These are phyloP conservation scores for Mellilla xanthometata DNA, from an alignment of 2,888 invertebrate genomes.

Conservation along the genomic window DNA sequence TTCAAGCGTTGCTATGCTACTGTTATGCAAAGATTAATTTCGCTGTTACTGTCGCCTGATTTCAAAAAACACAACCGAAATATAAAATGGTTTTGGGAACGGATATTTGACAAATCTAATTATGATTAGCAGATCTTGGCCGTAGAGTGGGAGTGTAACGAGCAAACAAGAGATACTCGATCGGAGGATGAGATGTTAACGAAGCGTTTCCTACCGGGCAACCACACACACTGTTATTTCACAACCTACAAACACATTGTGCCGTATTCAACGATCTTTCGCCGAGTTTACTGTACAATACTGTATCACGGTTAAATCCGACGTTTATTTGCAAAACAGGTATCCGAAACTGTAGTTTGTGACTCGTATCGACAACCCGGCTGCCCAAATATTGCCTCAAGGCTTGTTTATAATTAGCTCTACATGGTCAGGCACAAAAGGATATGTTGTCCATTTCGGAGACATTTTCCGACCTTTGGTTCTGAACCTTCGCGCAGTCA, in stretches of 20 bases:
- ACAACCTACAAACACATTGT: constrained; percentile 29
- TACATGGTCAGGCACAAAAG: constrained; percentile 2
- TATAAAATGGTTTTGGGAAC: too few species aligned
- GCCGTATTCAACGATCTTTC: constrained; percentile 41
- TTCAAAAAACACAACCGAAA: too few species aligned
- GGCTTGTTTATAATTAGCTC: background rate
- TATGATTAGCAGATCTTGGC: background rate
- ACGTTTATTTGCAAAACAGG: background rate
- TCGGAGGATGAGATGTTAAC: constrained; percentile 4
- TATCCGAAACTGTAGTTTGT: background rate
- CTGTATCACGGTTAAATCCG: background rate
- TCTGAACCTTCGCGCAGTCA: too few species aligned
- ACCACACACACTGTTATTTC: constrained; percentile 19
- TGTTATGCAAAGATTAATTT: too few species aligned
- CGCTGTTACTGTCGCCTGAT: too few species aligned
- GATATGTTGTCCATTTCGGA: background rate
- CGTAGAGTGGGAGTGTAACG: background rate
- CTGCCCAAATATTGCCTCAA: constrained; percentile 27
- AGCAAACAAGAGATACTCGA: background rate
- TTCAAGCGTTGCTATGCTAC: too few species aligned
- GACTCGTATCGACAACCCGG: background rate
- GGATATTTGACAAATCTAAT: too few species aligned
- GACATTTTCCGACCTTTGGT: too few species aligned
- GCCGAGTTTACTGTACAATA: background rate
- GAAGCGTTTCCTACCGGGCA: background rate